A percentile compares a stretch with the other conserved stretches of the same genome.
Conservation (phyloP, 2,797 vertebrate genomes). For the Schizopygopsis malacanthus region DNA sequence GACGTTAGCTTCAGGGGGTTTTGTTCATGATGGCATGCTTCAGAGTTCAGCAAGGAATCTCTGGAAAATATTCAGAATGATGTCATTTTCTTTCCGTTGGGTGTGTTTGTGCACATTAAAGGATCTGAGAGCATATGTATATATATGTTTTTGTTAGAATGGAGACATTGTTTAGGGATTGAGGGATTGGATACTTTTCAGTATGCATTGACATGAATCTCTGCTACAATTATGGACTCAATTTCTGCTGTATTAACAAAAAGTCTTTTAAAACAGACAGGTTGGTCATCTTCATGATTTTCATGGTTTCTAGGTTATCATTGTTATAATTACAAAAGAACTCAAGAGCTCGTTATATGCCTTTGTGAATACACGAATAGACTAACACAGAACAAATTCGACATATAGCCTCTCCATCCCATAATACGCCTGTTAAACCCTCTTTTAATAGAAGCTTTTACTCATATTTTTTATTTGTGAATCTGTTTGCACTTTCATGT, state of each 20-base stretch:
- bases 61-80: background rate
- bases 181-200: background rate
- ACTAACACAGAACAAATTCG: background rate
- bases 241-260: slow-evolving; percentile 13
- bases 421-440: background rate
- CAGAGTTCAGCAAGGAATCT: background rate
- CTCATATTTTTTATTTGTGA: slow-evolving; percentile 20
- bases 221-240: background rate
- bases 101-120: background rate
- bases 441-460: background rate
- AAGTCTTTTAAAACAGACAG: background rate
- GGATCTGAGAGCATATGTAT: background rate
- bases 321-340: slow-evolving; percentile 11
- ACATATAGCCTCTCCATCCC: background rate
- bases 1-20: background rate
- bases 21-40: background rate
- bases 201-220: background rate
- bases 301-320: background rate
- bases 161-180: background rate
- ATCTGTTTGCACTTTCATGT: slow-evolving; percentile 30
- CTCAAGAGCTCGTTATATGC: background rate
- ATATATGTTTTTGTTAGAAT: slow-evolving; percentile 22
- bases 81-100: background rate
- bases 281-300: background rate
- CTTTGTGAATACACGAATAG: background rate